Evolutionary conservation across 2,888 invertebrate species (phyloP).

Genomic region (Nymphalis c-album): DNA sequence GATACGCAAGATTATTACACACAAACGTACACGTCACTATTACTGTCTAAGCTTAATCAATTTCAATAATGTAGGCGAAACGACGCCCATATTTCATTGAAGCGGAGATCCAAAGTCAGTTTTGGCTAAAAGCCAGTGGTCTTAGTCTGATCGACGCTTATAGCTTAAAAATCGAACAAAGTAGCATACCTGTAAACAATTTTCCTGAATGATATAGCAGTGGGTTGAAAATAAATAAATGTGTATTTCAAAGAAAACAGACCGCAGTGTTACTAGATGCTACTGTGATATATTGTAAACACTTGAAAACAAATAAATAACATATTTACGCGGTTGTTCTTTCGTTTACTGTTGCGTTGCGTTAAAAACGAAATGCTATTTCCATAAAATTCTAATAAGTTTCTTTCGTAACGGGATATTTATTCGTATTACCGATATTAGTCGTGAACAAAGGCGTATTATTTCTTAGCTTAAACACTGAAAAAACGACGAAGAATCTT

Average conservation of each 20-base stretch:
- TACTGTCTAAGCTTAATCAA: background rate
- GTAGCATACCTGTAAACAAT: too few relatives aligned
- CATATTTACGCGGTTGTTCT: background rate
- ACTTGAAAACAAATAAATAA: slow-evolving; percentile 12
- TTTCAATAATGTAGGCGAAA: slow-evolving; percentile 8
- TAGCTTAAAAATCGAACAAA: slow-evolving; percentile 1
- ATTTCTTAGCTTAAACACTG: too few relatives aligned
- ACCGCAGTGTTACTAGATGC: slow-evolving; percentile 14
- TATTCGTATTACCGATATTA: too few relatives aligned
- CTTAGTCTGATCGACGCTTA: slow-evolving; percentile 1
- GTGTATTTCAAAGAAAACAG: slow-evolving; percentile 14
- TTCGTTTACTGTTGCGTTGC: background rate
- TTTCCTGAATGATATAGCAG: too few relatives aligned
- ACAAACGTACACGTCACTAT: too few relatives aligned
- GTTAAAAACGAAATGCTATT: background rate
- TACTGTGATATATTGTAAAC: slow-evolving; percentile 18
- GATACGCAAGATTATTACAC: too few relatives aligned
- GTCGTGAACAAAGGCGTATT: too few relatives aligned
- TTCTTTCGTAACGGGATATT: too few relatives aligned
- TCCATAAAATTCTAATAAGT: too few relatives aligned
- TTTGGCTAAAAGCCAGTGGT: slow-evolving; percentile 3
- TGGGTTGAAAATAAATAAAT: too few relatives aligned
- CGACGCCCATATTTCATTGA: background rate
- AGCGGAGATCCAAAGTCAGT: background rate
- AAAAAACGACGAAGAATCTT: too few relatives aligned